Base-by-base conservation (phyloP, 2,113 vertebrate genomes). In the Promerops cafer region DNA sequence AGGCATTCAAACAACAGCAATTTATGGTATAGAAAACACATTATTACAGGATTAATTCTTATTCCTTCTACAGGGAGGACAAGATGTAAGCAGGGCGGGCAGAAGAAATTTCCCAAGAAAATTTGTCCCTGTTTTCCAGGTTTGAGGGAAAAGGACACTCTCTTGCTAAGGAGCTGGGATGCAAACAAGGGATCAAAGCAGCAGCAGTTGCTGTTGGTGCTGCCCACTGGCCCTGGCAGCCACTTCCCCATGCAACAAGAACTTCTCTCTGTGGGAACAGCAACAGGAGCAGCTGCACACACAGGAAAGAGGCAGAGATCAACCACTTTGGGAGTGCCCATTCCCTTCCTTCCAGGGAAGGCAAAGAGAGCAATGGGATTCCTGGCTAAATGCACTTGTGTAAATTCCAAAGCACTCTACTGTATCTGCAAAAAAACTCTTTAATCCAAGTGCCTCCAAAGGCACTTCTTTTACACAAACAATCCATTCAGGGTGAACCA, bases 161-260 rank as follows among this genome's bases (percentile, higher is more conserved):
- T 60, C n/a, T 49, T 44, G 39, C 39, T 44, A 9, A 81, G 52
- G 45, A 60, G 40, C 1, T 28, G 22, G 31, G 22, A 40, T 44
- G 26, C 37, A 40, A 89, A 72, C 0, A 6, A 40, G n/a, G 61
- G 11, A 33, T 16, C 27, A 31, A 33, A 89, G 50, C 18, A 94
- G 74, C 69, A 82, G 54, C 44, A 21, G 26, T 1, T 31, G 35
- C 44, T 78, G 52, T 14, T 40, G 45, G 54, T 28, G 44, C 37
- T 31, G 64, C 39, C 11, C 52, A 37, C 40, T n/a, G 21, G 40
- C 26, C 74, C 76, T 10, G 26, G 59, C 68, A 89, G 64, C 24
- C 74, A 19, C 65, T 40, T 75, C 40, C 54, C 31, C 28, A 5
- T 2, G 5, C 0, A 0, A 23, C 17, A 45, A 9, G 8, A 40